phyloP scores from a whole-genome alignment of 1,140 invertebrate species.

The Sipha flava region DNA sequence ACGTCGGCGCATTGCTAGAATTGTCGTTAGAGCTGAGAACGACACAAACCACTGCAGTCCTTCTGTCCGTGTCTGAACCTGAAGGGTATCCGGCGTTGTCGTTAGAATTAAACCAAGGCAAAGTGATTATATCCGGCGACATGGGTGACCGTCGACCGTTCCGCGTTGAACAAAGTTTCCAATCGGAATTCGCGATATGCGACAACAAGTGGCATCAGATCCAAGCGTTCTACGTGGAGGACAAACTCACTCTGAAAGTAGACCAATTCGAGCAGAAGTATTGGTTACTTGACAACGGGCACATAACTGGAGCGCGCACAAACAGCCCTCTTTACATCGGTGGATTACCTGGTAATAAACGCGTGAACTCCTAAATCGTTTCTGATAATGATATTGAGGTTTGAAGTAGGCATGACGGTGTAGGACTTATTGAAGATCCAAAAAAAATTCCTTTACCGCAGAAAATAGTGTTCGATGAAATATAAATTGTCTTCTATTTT shows the following conservation, averaged over 20 bases:
- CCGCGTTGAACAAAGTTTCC: constrained; percentile 51
- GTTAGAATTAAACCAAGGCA: constrained; percentile 66
- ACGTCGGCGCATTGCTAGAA: constrained; percentile 58
- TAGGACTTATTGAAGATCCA: no score
- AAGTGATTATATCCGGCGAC: constrained; percentile 61
- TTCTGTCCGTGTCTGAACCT: constrained; percentile 62
- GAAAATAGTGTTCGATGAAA: no score
- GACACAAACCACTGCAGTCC: constrained; percentile 66
- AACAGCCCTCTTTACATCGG: constrained; percentile 69
- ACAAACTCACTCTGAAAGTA: constrained; percentile 60
- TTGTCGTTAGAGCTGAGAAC: constrained; percentile 76
- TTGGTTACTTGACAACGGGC: constrained; percentile 46
- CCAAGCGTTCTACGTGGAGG: constrained; percentile 60
- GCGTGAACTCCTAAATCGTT: no score
- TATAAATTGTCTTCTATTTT: no score
- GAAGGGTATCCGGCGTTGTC: constrained; percentile 59
- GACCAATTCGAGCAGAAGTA: constrained; percentile 55
- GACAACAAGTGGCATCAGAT: constrained; percentile 83
- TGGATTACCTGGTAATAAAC: constrained; percentile 74
- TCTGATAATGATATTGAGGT: no score
- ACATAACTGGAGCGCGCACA: constrained; percentile 45
- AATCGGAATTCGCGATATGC: constrained; percentile 59
- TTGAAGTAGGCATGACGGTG: no score
- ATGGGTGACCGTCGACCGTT: constrained; percentile 55
- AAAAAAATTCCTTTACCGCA: no score